Percentiles rank a stretch among this genome's conserved stretches.
Conservation (phyloP, 2,113 vertebrate species). For the Nothobranchius furzeri region DNA sequence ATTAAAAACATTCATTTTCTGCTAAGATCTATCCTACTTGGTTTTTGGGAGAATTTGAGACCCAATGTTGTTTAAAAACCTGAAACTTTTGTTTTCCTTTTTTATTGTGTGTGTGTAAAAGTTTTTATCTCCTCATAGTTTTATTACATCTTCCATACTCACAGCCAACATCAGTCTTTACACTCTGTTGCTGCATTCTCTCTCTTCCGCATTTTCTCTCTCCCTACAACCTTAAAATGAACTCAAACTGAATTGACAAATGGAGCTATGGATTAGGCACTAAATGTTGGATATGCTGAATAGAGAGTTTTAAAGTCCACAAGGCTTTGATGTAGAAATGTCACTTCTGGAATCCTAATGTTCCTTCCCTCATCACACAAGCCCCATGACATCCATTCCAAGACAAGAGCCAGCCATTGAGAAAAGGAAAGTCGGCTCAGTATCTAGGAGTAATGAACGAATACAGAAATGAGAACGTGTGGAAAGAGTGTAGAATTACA, state of each 20-base stretch:
- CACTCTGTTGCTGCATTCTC: constrained; percentile 29
- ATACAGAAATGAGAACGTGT: constrained; percentile 2
- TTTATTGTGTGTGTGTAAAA: constrained; percentile 1
- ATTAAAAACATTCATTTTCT: background rate
- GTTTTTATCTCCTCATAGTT: constrained; percentile 1
- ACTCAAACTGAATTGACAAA: constrained; percentile 70
- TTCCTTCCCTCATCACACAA: constrained; percentile 15
- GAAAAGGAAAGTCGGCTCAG: constrained; percentile 16
- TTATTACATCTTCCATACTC: constrained; percentile 24
- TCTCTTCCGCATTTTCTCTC: constrained; percentile 29
- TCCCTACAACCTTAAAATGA: constrained; percentile 61
- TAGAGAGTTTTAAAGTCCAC: constrained; percentile 67
- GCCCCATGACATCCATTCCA: constrained; percentile 19
- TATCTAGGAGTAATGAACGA: constrained; percentile 26
- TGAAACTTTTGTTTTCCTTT: too few species aligned
- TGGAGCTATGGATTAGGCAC: constrained; percentile 59
- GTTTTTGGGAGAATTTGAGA: background rate
- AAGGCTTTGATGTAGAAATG: constrained; percentile 64
- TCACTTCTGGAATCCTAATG: constrained; percentile 63
- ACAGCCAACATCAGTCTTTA: constrained; percentile 38
- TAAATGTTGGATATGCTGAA: constrained; percentile 63
- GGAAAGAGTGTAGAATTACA: background rate
- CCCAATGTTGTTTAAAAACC: background rate
- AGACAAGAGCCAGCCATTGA: constrained; percentile 18
- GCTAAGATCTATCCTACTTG: background rate